Base-by-base conservation (phyloP, 1,140 invertebrate genomes). In the Bilobella aurantiaca region DNA sequence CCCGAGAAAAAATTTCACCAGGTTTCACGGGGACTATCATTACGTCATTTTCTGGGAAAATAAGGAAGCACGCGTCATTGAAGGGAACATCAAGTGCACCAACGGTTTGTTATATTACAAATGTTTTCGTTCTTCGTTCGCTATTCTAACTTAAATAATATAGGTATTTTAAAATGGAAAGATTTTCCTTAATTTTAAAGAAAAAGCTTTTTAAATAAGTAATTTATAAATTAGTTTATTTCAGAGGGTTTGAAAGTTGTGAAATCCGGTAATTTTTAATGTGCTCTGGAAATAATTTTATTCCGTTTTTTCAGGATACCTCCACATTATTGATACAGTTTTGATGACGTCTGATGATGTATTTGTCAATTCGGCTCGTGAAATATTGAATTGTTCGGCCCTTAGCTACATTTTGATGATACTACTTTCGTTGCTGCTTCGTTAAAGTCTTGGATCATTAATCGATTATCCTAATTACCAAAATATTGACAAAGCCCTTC, bases 71-170 rank as follows among this genome's bases (percentile, higher is more conserved):
- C 84, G 84, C 64, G 88, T 96, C n/a, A 86, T 87, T 74, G 82
- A 90, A 65, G 86, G 90, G 1, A 90, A 95, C 76, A 88, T 96
- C 1, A 86, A 90, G 73, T 93, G 91, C 76, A 93, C 89, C 72
- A 95, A 96, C 76, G 92, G 92, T 32, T 86, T 93, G 58, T 93
- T 94, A 68, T 91, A 95, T 76, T 89, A 93, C 42, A n/a, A n/a
- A n/a, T n/a, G n/a, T n/a, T n/a, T n/a, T n/a, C n/a, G n/a, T n/a
- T n/a, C n/a, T n/a, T n/a, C n/a, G n/a, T n/a, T n/a, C n/a, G n/a
- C n/a, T n/a, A n/a, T n/a, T n/a, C n/a, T n/a, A n/a, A n/a, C n/a
- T n/a, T n/a, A n/a, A n/a, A n/a, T n/a, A n/a, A n/a, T n/a, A n/a
- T n/a, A n/a, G n/a, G n/a, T n/a, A n/a, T n/a, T n/a, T n/a, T n/a